Evolutionary conservation across 2,888 invertebrate species (phyloP).

Genomic region (Octodonta nipae): DNA sequence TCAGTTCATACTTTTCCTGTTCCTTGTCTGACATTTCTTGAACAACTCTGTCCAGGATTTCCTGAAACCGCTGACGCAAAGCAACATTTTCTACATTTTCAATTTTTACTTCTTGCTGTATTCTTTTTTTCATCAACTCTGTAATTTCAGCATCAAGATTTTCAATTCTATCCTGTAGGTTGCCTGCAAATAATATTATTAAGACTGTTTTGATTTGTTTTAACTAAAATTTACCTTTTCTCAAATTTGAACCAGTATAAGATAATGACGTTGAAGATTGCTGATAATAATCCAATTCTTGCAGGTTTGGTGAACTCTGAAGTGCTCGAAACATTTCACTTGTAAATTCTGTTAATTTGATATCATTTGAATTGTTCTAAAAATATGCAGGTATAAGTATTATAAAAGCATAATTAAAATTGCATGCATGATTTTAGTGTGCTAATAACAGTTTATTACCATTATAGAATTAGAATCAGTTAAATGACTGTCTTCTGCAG

Average conservation of each 20-base stretch:
- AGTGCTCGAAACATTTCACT: constrained; percentile 45
- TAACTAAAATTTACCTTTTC: constrained; percentile 18
- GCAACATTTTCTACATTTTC: constrained; percentile 75
- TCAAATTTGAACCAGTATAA: constrained; percentile 23
- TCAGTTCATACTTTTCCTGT: constrained; percentile 41
- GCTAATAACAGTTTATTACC: constrained; percentile 24
- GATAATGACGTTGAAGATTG: constrained; percentile 23
- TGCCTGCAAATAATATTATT: constrained; percentile 19
- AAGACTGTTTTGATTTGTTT: constrained; percentile 3
- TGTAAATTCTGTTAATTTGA: constrained; percentile 48
- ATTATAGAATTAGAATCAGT: constrained; percentile 55
- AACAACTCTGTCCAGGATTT: constrained; percentile 62
- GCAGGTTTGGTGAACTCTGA: constrained; percentile 28
- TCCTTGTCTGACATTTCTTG: constrained; percentile 70
- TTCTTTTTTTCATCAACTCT: constrained; percentile 58
- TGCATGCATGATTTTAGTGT: background rate
- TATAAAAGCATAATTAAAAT: background rate
- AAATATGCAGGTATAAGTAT: background rate
- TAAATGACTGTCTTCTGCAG: constrained; percentile 58
- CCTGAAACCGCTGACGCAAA: constrained; percentile 61
- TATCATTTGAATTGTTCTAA: constrained; percentile 11
- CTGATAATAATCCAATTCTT: constrained; percentile 33
- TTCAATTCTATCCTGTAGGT: constrained; percentile 45
- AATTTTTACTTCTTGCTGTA: constrained; percentile 71
- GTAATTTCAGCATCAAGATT: constrained; percentile 60